Conservation (phyloP, 2,113 vertebrate genomes). For the Gadus macrocephalus region DNA sequence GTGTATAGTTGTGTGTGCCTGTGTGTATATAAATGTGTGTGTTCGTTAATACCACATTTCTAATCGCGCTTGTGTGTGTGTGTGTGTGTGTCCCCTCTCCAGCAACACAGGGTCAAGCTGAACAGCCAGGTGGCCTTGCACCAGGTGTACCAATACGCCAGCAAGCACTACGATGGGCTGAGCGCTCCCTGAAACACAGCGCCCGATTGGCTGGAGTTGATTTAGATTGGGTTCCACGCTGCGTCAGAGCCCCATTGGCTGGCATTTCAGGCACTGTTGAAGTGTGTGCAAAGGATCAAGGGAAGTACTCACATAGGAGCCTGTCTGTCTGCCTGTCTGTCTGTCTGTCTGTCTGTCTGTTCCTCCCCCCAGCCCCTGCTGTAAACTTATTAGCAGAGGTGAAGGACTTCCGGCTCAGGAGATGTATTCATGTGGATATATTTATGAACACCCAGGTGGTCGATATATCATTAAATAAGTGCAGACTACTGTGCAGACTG, state of each 20-base stretch:
- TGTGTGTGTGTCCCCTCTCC: constrained; percentile 14
- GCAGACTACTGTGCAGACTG: background rate
- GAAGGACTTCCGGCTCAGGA: background rate
- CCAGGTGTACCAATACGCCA: constrained; percentile 95
- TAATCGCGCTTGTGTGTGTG: too few relatives aligned
- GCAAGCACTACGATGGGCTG: constrained; percentile 97
- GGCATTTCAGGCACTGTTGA: too few relatives aligned
- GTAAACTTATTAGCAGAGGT: background rate
- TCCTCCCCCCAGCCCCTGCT: background rate
- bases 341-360: too few relatives aligned
- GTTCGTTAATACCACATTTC: too few relatives aligned
- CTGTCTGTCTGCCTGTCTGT: background rate
- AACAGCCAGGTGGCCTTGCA: constrained; percentile 91
- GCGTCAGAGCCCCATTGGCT: too few relatives aligned
- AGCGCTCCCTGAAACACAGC: constrained; percentile 32
- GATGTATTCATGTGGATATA: background rate
- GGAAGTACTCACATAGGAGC: background rate
- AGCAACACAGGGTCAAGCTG: constrained; percentile 93
- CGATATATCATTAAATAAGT: too few relatives aligned
- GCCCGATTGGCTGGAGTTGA: background rate
- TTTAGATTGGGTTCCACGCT: background rate
- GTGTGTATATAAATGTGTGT: too few relatives aligned
- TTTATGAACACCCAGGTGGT: too few relatives aligned
- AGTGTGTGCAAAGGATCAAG: background rate
- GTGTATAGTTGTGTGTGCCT: too few relatives aligned